Conservation (phyloP, 2,888 invertebrate genomes). For the Oscheius sp. region DNA sequence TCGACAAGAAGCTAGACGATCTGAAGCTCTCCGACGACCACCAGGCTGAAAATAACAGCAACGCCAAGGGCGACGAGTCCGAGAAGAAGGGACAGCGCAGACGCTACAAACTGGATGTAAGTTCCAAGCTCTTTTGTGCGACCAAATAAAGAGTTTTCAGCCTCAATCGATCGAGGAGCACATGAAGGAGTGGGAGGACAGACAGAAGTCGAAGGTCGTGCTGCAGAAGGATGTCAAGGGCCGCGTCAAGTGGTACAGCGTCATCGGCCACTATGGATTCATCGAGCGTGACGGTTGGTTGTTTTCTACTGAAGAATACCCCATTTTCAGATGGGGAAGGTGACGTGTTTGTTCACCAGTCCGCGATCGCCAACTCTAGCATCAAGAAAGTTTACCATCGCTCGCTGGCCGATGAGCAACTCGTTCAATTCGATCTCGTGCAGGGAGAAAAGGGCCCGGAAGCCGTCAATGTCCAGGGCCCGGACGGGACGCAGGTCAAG, state of each 20-base stretch:
- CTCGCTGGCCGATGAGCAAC: slow-evolving; percentile 80
- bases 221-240: slow-evolving; percentile 50
- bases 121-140: too few relatives aligned
- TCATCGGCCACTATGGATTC: slow-evolving; percentile 87
- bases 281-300: slow-evolving; percentile 85
- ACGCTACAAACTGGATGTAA: too few relatives aligned
- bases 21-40: too few relatives aligned
- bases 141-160: too few relatives aligned
- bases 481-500: slow-evolving; percentile 89
- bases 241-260: slow-evolving; percentile 87
- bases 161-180: too few relatives aligned
- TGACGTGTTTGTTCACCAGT: slow-evolving; percentile 97
- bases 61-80: too few relatives aligned
- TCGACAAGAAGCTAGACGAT: too few relatives aligned
- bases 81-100: too few relatives aligned
- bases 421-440: slow-evolving; percentile 59
- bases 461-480: slow-evolving; percentile 91
- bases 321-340: slow-evolving; percentile 90
- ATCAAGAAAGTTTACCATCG: slow-evolving; percentile 85
- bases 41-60: too few relatives aligned
- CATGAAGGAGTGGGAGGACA: too few relatives aligned
- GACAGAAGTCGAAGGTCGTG: slow-evolving; percentile 33
- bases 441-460: slow-evolving; percentile 94
- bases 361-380: slow-evolving; percentile 49
- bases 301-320: too few relatives aligned